phyloP scores from a whole-genome alignment of 2,888 invertebrate genomes.

The Ormyrus nitidulus region DNA sequence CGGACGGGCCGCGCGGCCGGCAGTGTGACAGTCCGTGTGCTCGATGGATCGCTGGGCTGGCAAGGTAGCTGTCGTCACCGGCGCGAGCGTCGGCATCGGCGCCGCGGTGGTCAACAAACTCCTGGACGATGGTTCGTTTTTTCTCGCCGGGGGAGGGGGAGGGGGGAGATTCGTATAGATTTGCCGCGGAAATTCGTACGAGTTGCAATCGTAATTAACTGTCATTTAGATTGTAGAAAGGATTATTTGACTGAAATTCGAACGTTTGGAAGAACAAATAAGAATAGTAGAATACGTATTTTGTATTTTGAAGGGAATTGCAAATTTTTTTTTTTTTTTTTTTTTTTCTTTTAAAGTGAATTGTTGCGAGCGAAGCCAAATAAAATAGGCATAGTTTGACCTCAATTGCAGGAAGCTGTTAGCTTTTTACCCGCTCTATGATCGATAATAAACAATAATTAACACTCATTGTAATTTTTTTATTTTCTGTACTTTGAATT shows the following conservation, averaged over 20 bases:
- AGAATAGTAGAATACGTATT: not conserved
- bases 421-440: no score
- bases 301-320: not conserved
- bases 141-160: not conserved
- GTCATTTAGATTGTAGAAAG: no score
- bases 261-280: no score
- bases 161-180: no score
- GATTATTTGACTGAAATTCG: no score
- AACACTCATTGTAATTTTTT: no score
- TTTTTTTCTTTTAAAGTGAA: not conserved
- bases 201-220: no score
- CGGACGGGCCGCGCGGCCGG: not conserved
- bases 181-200: no score
- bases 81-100: slow-evolving; percentile 76
- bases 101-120: slow-evolving; percentile 71
- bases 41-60: slow-evolving; percentile 75
- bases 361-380: not conserved
- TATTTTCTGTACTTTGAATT: no score
- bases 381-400: not conserved
- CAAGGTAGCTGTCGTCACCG: slow-evolving; percentile 76
- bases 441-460: no score
- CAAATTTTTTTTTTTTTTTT: not conserved
- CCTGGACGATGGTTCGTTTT: slow-evolving; percentile 70
- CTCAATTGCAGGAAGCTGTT: not conserved
- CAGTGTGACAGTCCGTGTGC: not conserved